Base-by-base conservation (phyloP, 2,888 invertebrate species). In the Serripes groenlandicus region DNA sequence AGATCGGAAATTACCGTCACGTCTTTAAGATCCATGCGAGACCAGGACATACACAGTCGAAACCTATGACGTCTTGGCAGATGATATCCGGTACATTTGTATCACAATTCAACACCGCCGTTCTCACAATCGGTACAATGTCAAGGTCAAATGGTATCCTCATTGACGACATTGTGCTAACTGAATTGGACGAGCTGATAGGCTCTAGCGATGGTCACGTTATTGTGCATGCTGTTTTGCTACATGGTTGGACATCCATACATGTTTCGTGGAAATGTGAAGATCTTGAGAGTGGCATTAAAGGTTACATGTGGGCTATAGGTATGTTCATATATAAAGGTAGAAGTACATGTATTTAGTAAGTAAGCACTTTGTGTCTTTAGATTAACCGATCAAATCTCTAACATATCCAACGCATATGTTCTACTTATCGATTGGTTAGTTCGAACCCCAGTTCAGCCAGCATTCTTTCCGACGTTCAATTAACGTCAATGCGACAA, bases 261-360 rank as follows among this genome's bases (percentile, higher is more conserved):
- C 83, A 86, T 78, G 89, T 82, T 5, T 72, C 85, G 0, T 89
- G 89, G 89, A 75, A 75, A 28, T 85, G 83, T 78, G 32, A 75
- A 28, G 89, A 89, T 66, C 30, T 54, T 11, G 88, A 88, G 18
- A 84, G 82, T 58, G 78, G 75, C 1, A 84, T 88, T 18, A 71
- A 70, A 4, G 80, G 83, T 34, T 87, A 87, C 69, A 68, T 56
- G 15, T 89, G 88, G 89, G 89, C 89, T 15, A 86, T 89, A 74
- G 89, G 89, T 86, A 81, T 66, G 52, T 69, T 62, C 21, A 3
- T 54, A n/a, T n/a, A n/a, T n/a, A n/a, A n/a, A n/a, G n/a, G n/a
- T n/a, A n/a, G n/a, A n/a, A n/a, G n/a, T n/a, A n/a, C n/a, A n/a
- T n/a, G n/a, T n/a, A n/a, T n/a, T n/a, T n/a, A n/a, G n/a, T n/a